Conservation (phyloP, 1,140 invertebrate species). For the Batillaria attramentaria region DNA sequence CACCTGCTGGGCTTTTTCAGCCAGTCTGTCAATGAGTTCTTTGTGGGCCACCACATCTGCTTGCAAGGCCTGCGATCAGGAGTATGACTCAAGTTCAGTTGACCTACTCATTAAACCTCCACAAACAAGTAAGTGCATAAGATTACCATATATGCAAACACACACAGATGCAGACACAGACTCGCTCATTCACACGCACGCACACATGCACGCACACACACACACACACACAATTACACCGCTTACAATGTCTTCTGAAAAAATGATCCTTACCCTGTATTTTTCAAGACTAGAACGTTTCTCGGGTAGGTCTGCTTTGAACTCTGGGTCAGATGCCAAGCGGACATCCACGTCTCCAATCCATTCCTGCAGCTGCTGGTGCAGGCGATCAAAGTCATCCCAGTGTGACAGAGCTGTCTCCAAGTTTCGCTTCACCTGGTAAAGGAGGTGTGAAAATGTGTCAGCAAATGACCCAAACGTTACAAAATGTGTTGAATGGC, state of each 20-base stretch:
- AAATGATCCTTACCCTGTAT: slow-evolving; percentile 78
- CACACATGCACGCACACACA: background rate
- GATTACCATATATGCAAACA: background rate
- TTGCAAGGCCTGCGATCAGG: slow-evolving; percentile 58
- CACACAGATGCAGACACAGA: background rate
- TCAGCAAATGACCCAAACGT: too few species aligned
- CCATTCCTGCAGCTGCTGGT: slow-evolving; percentile 86
- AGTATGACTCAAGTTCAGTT: too few species aligned
- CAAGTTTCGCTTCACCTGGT: slow-evolving; percentile 60
- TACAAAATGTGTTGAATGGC: too few species aligned
- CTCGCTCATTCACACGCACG: background rate
- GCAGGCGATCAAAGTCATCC: slow-evolving; percentile 77
- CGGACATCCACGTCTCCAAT: slow-evolving; percentile 90
- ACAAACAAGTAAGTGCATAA: background rate
- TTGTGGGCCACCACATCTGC: slow-evolving; percentile 61
- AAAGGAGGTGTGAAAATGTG: too few species aligned
- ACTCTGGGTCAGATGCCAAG: slow-evolving; percentile 76
- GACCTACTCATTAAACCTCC: too few species aligned
- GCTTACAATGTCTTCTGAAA: background rate
- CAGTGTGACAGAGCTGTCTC: slow-evolving; percentile 71
- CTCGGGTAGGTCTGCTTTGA: slow-evolving; percentile 87
- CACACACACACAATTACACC: background rate
- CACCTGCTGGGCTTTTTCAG: slow-evolving; percentile 58
- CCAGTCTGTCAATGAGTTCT: slow-evolving; percentile 57
- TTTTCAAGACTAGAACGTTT: slow-evolving; percentile 92